Conservation (phyloP, 2,113 vertebrate genomes). For the Glaucomys volans region DNA sequence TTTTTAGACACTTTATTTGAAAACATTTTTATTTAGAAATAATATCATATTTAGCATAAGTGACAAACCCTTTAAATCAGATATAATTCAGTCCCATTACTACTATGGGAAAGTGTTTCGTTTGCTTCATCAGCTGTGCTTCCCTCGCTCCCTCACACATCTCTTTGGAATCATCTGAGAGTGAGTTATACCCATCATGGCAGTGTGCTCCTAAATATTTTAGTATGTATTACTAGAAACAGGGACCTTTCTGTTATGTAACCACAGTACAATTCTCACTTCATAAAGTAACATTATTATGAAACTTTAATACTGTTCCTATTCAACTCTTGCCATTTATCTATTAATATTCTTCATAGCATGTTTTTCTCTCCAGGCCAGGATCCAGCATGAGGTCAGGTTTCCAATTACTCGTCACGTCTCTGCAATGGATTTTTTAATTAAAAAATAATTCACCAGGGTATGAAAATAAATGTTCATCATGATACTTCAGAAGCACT, state of each 20-base stretch:
- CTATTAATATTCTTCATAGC: not conserved
- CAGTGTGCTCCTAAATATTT: not conserved
- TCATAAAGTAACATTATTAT: not conserved
- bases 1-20: not conserved
- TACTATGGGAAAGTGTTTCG: no score
- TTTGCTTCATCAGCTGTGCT: not conserved
- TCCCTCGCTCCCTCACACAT: not conserved
- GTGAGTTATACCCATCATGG: not conserved
- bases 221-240: not conserved
- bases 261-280: not conserved
- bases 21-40: not conserved
- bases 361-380: not conserved
- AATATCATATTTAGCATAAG: not conserved
- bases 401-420: not conserved
- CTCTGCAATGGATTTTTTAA: constrained; percentile 20
- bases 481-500: not conserved
- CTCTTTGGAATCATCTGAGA: not conserved
- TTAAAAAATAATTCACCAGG: not conserved
- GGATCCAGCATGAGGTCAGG: not conserved
- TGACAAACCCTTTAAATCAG: not conserved
- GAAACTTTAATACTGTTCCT: not conserved
- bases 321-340: not conserved
- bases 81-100: not conserved
- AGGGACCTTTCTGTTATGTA: not conserved
- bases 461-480: not conserved